phyloP scores from a whole-genome alignment of 1,140 invertebrate species.

The Coptotermes formosanus region DNA sequence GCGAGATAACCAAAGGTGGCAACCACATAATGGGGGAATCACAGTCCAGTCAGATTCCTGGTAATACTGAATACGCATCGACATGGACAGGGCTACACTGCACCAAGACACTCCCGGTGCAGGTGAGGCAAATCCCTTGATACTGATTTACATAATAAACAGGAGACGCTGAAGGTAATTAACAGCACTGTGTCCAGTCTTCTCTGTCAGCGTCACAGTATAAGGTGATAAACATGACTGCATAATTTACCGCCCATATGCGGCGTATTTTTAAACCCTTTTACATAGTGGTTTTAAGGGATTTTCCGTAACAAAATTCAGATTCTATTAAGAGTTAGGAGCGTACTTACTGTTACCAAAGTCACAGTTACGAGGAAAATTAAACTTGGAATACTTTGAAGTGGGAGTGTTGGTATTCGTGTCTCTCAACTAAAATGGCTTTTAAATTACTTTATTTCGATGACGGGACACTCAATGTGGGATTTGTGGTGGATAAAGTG shows the following conservation, averaged over 20 bases:
- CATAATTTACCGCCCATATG: not conserved
- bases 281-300: not conserved
- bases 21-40: too few relatives aligned
- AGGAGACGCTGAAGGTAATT: not conserved
- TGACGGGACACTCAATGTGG: too few relatives aligned
- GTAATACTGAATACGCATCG: not conserved
- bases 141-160: not conserved
- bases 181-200: not conserved
- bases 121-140: not conserved
- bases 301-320: too few relatives aligned
- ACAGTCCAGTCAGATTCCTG: not conserved
- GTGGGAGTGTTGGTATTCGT: too few relatives aligned
- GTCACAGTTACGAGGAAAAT: too few relatives aligned
- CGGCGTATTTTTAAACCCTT: not conserved
- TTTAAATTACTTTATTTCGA: too few relatives aligned
- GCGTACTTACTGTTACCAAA: too few relatives aligned
- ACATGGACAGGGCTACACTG: not conserved
- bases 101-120: not conserved
- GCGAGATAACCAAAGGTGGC: too few relatives aligned
- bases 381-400: too few relatives aligned
- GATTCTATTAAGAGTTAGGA: too few relatives aligned
- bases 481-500: too few relatives aligned
- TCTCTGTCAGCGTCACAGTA: not conserved
- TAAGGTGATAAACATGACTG: not conserved
- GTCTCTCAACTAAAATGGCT: too few relatives aligned